Conservation (phyloP, 1,140 invertebrate genomes). For the Galendromus occidentalis region DNA sequence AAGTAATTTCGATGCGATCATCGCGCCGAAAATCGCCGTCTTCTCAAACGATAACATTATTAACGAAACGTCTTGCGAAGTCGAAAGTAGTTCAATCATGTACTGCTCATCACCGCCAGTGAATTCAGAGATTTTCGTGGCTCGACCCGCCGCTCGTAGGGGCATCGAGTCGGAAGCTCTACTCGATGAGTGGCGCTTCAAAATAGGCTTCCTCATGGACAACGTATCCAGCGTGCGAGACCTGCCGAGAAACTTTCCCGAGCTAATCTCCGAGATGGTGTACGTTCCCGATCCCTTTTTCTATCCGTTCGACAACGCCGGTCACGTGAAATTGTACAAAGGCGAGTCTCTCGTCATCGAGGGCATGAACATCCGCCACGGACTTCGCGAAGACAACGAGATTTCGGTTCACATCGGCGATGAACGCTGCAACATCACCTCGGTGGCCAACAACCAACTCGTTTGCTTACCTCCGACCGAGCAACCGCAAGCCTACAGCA, state of each 20-base stretch:
- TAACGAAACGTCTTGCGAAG: slow-evolving; percentile 43
- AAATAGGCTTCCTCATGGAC: slow-evolving; percentile 85
- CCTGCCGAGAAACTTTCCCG: slow-evolving; percentile 63
- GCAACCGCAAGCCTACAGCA: slow-evolving; percentile 42
- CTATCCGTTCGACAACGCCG: slow-evolving; percentile 37
- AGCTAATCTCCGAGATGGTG: slow-evolving; percentile 49
- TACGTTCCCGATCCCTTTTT: slow-evolving; percentile 85
- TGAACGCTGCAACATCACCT: slow-evolving; percentile 72
- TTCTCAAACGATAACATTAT: slow-evolving; percentile 37
- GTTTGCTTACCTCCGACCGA: slow-evolving; percentile 69
- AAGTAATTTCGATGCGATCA: slow-evolving; percentile 69
- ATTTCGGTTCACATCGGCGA: slow-evolving; percentile 79
- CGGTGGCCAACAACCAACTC: slow-evolving; percentile 62
- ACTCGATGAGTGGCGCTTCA: slow-evolving; percentile 26
- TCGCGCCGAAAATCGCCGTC: slow-evolving; percentile 68
- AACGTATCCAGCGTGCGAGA: slow-evolving; percentile 69
- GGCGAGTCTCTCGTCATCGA: slow-evolving; percentile 88
- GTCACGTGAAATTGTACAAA: slow-evolving; percentile 59
- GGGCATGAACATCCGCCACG: slow-evolving; percentile 71
- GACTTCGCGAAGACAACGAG: slow-evolving; percentile 64
- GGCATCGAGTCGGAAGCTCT: slow-evolving; percentile 31
- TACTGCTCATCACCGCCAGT: slow-evolving; percentile 78
- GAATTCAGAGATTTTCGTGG: slow-evolving; percentile 29
- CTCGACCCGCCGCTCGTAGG: slow-evolving; percentile 6
- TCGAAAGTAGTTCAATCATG: slow-evolving; percentile 73